These are phyloP conservation scores for Halesus radiatus DNA, from an alignment of 1,140 invertebrate genomes.

Conservation along the genomic window DNA sequence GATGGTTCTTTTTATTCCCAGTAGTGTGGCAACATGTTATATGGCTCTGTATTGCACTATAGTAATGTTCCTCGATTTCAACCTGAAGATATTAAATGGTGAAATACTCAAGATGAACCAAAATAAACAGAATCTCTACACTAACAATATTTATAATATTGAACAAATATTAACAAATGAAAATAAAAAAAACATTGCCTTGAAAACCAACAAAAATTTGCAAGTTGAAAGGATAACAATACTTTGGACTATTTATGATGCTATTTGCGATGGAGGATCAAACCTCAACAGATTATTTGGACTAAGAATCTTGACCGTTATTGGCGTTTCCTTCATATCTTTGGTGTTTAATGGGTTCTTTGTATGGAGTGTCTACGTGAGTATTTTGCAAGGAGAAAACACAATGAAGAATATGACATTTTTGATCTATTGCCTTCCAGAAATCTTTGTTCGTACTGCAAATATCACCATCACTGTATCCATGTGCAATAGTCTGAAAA, in stretches of 20 bases:
- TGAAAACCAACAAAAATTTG: neutral
- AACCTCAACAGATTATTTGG: neutral
- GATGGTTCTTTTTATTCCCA: neutral
- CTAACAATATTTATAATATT: neutral
- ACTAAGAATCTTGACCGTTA: neutral
- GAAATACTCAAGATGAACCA: neutral
- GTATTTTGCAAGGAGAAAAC: neutral
- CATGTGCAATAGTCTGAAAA: neutral
- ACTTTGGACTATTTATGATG: slow-evolving; percentile 57
- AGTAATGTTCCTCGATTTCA: neutral
- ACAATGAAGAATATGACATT: neutral
- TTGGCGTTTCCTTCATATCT: slow-evolving; percentile 2
- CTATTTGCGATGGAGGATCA: neutral
- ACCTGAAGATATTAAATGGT: neutral
- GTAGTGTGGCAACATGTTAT: neutral
- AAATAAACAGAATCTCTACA: neutral
- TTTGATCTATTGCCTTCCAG: neutral
- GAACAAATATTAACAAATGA: neutral
- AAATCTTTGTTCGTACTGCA: neutral
- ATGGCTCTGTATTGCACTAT: neutral
- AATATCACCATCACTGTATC: neutral
- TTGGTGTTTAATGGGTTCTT: slow-evolving; percentile 13
- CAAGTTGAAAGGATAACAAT: slow-evolving; percentile 46
- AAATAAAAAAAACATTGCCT: neutral
- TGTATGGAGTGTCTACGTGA: neutral